These are phyloP conservation scores for Montipora efflorescens DNA, from an alignment of 64 coral and sea anemone species.

Conservation along the genomic window DNA sequence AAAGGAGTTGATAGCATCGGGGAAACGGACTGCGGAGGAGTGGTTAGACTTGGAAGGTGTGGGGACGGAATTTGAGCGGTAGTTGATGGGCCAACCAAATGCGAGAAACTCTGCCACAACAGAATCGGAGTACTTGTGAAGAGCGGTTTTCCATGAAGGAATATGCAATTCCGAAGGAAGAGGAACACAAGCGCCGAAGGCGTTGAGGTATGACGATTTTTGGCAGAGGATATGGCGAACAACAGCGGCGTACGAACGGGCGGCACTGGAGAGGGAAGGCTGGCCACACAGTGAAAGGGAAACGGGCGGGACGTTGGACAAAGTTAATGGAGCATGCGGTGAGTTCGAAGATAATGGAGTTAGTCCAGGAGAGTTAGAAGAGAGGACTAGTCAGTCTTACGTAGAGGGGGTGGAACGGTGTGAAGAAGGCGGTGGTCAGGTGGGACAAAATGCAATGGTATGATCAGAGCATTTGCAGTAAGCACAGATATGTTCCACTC, in stretches of 20 bases:
- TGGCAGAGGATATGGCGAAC: too few relatives aligned
- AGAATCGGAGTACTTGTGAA: neutral
- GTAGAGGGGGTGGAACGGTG: neutral
- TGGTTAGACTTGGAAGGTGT: too few relatives aligned
- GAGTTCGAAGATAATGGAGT: neutral
- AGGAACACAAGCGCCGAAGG: neutral
- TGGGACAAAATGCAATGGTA: too few relatives aligned
- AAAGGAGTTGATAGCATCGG: too few relatives aligned
- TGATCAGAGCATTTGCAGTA: too few relatives aligned
- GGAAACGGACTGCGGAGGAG: too few relatives aligned
- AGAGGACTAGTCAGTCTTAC: neutral
- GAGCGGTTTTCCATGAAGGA: constrained; percentile 3
- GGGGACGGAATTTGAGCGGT: too few relatives aligned
- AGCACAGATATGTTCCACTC: too few relatives aligned
- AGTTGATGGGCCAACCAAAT: too few relatives aligned
- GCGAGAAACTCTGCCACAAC: neutral
- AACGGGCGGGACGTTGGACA: neutral
- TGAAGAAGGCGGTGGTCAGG: too few relatives aligned
- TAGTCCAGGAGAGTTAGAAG: neutral
- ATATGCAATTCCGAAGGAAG: too few relatives aligned
- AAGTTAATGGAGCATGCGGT: neutral
- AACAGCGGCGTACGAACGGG: too few relatives aligned
- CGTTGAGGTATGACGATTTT: neutral
- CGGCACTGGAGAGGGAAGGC: neutral
- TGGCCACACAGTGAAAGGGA: neutral